These are phyloP conservation scores for Leptobrachium leishanense DNA, from an alignment of 2,113 vertebrate genomes.

Conservation along the genomic window DNA sequence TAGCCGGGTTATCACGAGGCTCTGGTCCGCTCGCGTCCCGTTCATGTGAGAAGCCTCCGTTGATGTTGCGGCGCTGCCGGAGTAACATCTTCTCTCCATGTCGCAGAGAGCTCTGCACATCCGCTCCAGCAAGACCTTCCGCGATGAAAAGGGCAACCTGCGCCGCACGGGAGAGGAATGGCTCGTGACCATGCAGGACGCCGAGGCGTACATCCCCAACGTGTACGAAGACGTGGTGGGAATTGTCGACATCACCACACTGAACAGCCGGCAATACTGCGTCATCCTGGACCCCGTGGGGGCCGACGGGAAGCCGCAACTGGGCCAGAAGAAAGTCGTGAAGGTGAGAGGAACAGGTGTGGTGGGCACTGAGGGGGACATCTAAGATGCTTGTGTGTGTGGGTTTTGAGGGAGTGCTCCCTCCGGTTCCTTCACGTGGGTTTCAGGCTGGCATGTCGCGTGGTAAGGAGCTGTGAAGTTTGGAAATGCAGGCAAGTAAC, in stretches of 20 bases:
- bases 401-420: no score
- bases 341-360: slow-evolving; percentile 68
- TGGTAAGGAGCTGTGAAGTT: no score
- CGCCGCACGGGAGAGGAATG: slow-evolving; percentile 86
- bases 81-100: neutral
- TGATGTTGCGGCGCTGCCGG: no score
- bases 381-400: no score
- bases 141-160: slow-evolving; percentile 62
- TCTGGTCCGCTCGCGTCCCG: no score
- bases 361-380: no score
- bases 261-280: slow-evolving; percentile 81
- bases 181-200: slow-evolving; percentile 79
- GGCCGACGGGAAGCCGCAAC: slow-evolving; percentile 77
- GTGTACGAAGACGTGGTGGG: slow-evolving; percentile 84
- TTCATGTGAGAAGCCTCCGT: no score
- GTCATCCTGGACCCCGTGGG: slow-evolving; percentile 83
- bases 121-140: slow-evolving; percentile 76
- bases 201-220: slow-evolving; percentile 82
- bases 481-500: no score
- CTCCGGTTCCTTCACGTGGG: no score
- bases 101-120: slow-evolving; percentile 84
- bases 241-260: slow-evolving; percentile 77
- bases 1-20: no score
- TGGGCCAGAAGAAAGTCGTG: slow-evolving; percentile 83
- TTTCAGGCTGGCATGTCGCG: no score